Evolutionary conservation across 1,140 invertebrate species (phyloP).

Genomic region (Zelostemma sp.): DNA sequence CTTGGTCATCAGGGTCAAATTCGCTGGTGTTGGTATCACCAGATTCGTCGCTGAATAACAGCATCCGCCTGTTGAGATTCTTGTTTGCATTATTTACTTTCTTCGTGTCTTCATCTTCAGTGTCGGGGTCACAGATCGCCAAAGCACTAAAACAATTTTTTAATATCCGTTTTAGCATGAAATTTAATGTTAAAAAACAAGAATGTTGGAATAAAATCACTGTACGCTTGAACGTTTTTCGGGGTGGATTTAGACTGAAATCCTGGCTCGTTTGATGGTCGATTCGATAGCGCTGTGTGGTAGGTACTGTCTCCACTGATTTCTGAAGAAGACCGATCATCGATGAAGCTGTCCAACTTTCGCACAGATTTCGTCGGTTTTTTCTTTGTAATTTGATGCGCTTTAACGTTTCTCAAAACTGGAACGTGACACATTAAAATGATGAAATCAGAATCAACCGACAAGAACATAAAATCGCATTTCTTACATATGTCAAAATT

Average conservation of each 20-base stretch:
- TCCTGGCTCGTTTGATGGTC: conserved; percentile 21
- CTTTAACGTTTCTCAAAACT: conserved; percentile 37
- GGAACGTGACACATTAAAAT: conserved; percentile 14
- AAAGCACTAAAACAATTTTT: conserved; percentile 37
- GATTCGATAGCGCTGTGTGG: conserved; percentile 57
- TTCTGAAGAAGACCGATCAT: conserved; percentile 50
- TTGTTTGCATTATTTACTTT: conserved; percentile 22
- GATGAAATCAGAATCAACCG: neutral
- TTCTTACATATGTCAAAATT: conserved; percentile 42
- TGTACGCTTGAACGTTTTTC: conserved; percentile 16
- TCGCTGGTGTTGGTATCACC: conserved; percentile 61
- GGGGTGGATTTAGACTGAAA: conserved; percentile 14
- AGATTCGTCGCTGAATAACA: conserved; percentile 57
- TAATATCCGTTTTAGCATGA: neutral
- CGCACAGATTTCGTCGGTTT: conserved; percentile 13
- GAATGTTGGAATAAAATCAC: no score
- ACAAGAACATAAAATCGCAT: neutral
- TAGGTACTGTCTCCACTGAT: conserved; percentile 53
- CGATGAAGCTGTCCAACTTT: conserved; percentile 53
- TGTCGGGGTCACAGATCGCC: conserved; percentile 59
- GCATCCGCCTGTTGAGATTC: conserved; percentile 39
- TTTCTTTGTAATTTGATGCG: conserved; percentile 14
- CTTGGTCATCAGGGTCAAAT: conserved; percentile 66
- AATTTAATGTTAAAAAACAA: conserved; percentile 7
- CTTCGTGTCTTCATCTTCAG: conserved; percentile 43